Evolutionary conservation across 1,140 invertebrate species (phyloP), one percentile per base, ranked within the genome.

Genomic region (Apis florea): DNA sequence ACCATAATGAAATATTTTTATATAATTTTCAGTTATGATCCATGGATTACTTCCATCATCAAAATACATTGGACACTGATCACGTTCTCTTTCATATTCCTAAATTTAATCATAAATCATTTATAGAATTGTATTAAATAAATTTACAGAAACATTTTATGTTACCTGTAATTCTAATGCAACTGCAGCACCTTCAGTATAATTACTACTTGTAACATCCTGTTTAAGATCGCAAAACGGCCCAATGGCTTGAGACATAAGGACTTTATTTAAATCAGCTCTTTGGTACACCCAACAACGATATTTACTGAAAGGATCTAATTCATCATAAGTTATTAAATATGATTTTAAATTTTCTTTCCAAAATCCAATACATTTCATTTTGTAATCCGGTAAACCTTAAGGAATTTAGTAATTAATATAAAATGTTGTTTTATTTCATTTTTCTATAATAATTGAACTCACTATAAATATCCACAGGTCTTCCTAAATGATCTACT

Each of bases 341-440:
- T 99, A 99, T 0, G 98, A 99, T 92, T 98, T 98, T 1, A 99
- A 95, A 95, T 99, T 99, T 92, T 99, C 99, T 93, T 99, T 99
- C 97, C 98, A 99, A 92, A 96, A 99, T 4, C 98, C 99, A 88
- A 99, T 98, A 92, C 99, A 99, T 91, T 98, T 98, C 96, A 99
- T 97, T 91, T 96, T 96, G 89, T 99, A 98, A 95, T 99, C 99
- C 19, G 98, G 98, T 90, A 98, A 97, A 95, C 97, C 96, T 97
- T n/a, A n/a, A 85, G 79, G 91, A 90, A 88, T 51, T 56, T 71
- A 64, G 68, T 72, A 61, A 71, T 31, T 68, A 64, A 68, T 31
- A 51, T 51, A 12, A 47, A 75, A 64, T 51, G 13, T 4, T 56
- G 74, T 68, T 74, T 26, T 72, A 31, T 74, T 21, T 40, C n/a